Evolutionary conservation across 53 echinoderm and acorn worm species (phyloP).

Genomic region (Mesocentrotus franciscanus): DNA sequence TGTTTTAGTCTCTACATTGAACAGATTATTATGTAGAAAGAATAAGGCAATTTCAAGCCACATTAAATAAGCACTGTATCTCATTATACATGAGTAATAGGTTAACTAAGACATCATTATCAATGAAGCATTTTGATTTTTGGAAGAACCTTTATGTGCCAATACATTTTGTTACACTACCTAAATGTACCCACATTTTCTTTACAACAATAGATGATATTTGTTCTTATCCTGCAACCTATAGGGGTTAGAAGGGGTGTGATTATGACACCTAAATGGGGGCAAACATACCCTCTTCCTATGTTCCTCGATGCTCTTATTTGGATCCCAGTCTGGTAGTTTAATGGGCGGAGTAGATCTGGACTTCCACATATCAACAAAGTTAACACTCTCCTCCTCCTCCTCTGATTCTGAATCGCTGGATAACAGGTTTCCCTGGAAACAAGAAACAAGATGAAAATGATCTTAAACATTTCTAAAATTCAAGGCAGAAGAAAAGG

Average conservation of each 20-base stretch:
- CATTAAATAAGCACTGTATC: neutral
- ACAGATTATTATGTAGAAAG: too few species aligned
- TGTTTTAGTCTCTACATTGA: neutral
- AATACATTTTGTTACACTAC: neutral
- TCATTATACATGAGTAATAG: neutral
- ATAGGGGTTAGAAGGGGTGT: neutral
- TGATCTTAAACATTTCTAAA: neutral
- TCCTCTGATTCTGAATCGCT: slow-evolving; percentile 86
- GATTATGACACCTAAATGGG: neutral
- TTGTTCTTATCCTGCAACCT: neutral
- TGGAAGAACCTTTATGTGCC: neutral
- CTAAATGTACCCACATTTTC: neutral
- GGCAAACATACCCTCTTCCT: slow-evolving; percentile 63
- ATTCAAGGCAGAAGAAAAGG: neutral
- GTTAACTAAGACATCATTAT: neutral
- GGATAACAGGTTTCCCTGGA: slow-evolving; percentile 84
- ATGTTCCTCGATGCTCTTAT: slow-evolving; percentile 82
- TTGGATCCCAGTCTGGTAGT: slow-evolving; percentile 82
- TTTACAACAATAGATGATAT: neutral
- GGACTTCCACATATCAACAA: slow-evolving; percentile 96
- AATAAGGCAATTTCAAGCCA: too few species aligned
- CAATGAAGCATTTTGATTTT: neutral
- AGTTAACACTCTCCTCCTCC: slow-evolving; percentile 84
- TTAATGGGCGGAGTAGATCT: slow-evolving; percentile 78
- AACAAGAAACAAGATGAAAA: slow-evolving; percentile 32